Base-by-base conservation (phyloP, 2,888 invertebrate genomes). In the Octonoba sinensis region DNA sequence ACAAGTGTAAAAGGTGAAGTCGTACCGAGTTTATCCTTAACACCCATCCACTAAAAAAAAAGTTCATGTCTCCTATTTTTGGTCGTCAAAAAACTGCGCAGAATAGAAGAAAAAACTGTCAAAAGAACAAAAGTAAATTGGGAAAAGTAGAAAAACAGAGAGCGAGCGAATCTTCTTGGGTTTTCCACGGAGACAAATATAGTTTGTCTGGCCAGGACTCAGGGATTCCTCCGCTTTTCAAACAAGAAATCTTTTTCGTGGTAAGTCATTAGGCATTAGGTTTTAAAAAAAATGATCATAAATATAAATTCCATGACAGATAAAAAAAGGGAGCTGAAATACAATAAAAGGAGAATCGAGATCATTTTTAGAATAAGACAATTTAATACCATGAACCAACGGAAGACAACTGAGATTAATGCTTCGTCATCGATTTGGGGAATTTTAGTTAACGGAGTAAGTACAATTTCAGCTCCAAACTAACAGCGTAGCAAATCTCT, bases 61-160 rank as follows among this genome's bases (percentile, higher is more conserved):
- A 72, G 56, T 64, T 24, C 20, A 44, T 51, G 64, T 64, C 77
- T 77, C 60, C 72, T 62, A 79, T 73, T 62, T 64, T 79, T 56
- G 71, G 65, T 54, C 56, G 62, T 79, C 59, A 79, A 79, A 79
- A 79, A 79, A 79, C 73, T 67, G 72, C 66, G 49, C 44, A 60
- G 72, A 72, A 72, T 79, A 56, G 44, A 46, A 59, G 76, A 70
- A 79, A 67, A 79, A 78, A 73, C 66, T 72, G 60, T 22, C 51
- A 18, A 67, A 79, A 73, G 81, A 67, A 81, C 81, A 81, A 81
- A 81, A 81, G 81, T 81, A 81, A 69, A 81, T 60, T 59, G 69
- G 56, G 56, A 77, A 51, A 77, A 78, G 70, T 57, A 27, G 72
- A 70, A 70, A 74, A 74, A 70, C 69, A 79, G 79, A 36, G 36